phyloP scores from a whole-genome alignment of 2,113 vertebrate genomes.

The Rattus norvegicus region DNA sequence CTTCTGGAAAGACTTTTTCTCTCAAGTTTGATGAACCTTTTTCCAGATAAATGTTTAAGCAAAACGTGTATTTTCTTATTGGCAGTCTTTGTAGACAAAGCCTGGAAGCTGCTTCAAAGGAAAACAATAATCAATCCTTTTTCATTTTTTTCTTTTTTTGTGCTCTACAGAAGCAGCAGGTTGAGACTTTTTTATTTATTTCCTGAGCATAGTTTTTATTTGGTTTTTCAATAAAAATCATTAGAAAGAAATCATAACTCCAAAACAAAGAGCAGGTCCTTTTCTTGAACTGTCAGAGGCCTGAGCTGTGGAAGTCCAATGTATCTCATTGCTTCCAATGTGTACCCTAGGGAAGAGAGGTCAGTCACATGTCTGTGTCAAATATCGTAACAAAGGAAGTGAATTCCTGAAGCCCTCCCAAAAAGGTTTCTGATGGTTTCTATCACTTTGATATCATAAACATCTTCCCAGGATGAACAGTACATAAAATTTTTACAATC shows the following conservation, averaged over 20 bases:
- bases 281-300: neutral
- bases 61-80: neutral
- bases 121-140: neutral
- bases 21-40: neutral
- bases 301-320: neutral
- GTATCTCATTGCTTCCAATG: neutral
- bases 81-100: neutral
- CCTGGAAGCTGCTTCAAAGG: neutral
- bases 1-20: neutral
- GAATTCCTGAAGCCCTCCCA: neutral
- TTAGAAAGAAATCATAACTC: constrained; percentile 34
- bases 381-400: neutral
- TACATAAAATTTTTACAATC: constrained; percentile 19
- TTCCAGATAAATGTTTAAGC: neutral
- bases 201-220: neutral
- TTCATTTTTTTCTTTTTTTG: neutral
- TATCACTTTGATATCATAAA: neutral
- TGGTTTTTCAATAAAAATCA: constrained; percentile 6
- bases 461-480: neutral
- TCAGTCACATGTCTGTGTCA: neutral
- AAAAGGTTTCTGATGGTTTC: neutral
- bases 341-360: neutral
- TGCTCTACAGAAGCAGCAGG: neutral
- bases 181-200: neutral
- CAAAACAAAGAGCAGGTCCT: neutral